Evolutionary conservation across 2,888 invertebrate species (phyloP), one percentile per base, ranked within the genome.

Genomic region (Poecilus cupreus): DNA sequence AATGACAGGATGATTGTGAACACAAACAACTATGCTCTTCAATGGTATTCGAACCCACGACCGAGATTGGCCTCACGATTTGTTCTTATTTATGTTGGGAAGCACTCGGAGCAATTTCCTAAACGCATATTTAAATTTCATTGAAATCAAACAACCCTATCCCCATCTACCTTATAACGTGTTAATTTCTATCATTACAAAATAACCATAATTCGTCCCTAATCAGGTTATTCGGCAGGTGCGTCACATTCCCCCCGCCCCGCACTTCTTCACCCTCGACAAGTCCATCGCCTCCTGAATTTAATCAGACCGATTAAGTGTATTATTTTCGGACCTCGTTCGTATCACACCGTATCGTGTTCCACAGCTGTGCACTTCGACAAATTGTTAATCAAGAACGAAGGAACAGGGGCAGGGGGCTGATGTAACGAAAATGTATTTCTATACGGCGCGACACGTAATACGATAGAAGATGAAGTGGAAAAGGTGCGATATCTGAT

Each of bases 221-320:
- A 68, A 68, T 32, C 32, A 68, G 20, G 64, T 68, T 68, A 68
- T 18, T 32, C 18, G 18, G 16, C 64, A 68, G 64, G 64, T 68
- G 64, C 37, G 39, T 68, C 75, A 11, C 51, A n/a, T 32, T 54
- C 57, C 75, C 57, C 54, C 24, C 20, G 16, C 32, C 18, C 54
- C 16, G 18, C 6, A 37, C 13, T 43, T 37, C 22, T 22, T 22
- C 43, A 43, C n/a, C 24, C 32, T n/a, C 32, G n/a, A 11, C 39
- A 13, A 5, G 43, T 51, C 78, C 16, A 22, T 46, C 32, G 54
- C 11, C 51, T 46, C 26, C 46, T 11, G 64, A 78, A 78, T 78
- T 78, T 78, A 78, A 78, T 78, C 78, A 64, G 26, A 43, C 78
- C 78, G 78, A 78, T 78, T 78, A 78, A 78, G 64, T 78, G 78